Evolutionary conservation across 2,797 vertebrate species (phyloP).

Genomic region (Rallus crepitans): DNA sequence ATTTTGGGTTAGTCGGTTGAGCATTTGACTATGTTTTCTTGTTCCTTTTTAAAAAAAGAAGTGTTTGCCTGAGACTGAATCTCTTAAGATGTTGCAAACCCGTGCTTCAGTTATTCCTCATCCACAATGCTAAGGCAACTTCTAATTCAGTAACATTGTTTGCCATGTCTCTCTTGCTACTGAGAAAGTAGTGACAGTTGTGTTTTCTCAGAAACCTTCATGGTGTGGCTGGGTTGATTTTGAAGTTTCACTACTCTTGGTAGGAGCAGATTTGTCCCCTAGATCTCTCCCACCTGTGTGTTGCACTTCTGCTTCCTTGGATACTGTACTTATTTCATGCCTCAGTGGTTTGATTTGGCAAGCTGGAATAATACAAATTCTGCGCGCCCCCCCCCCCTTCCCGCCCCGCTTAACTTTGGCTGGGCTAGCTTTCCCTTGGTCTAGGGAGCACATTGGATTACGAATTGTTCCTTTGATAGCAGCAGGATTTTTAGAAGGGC

Average conservation of each 20-base stretch:
- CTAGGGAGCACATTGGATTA: background rate
- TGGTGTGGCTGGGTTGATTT: background rate
- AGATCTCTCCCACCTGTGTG: background rate
- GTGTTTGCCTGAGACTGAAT: background rate
- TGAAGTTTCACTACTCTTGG: background rate
- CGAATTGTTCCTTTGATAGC: background rate
- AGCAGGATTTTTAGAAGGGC: background rate
- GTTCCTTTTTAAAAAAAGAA: background rate
- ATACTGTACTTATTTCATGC: background rate
- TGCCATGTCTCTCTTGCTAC: background rate
- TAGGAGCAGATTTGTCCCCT: background rate
- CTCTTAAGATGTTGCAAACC: background rate
- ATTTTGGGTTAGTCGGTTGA: background rate
- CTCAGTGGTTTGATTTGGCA: background rate
- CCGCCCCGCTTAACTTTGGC: background rate
- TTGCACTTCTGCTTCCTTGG: background rate
- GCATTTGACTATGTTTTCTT: background rate
- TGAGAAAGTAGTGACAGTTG: background rate
- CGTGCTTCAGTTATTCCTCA: fast-evolving
- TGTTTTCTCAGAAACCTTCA: background rate
- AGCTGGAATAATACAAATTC: background rate
- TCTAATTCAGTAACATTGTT: background rate
- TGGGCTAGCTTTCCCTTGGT: background rate
- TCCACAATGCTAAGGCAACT: background rate
- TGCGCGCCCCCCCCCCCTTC: no score